phyloP scores from a whole-genome alignment of 1,140 invertebrate genomes.

The Nilaparvata lugens region DNA sequence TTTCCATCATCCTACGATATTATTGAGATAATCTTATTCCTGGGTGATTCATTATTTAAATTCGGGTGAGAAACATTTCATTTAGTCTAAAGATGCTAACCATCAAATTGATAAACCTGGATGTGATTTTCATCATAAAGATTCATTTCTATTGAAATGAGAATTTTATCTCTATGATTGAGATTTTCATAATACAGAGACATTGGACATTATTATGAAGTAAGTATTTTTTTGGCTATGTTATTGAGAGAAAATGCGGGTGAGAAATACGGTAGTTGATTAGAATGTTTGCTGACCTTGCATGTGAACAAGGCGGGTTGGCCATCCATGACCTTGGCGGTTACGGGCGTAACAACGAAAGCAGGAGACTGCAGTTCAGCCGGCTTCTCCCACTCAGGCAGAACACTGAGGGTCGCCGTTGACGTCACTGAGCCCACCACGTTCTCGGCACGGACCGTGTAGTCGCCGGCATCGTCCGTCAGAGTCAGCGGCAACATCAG shows the following conservation, averaged over 20 bases:
- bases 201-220: no score
- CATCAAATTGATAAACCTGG: no score
- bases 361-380: slow-evolving; percentile 57
- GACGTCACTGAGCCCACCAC: slow-evolving; percentile 74
- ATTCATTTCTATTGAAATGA: no score
- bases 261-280: not conserved
- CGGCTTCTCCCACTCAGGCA: slow-evolving; percentile 50
- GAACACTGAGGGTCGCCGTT: slow-evolving; percentile 63
- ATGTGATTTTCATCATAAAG: no score
- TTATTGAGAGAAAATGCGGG: not conserved
- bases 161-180: no score
- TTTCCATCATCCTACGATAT: no score
- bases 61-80: no score
- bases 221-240: no score
- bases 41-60: no score
- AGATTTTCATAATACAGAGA: no score
- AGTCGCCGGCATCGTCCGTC: slow-evolving; percentile 61
- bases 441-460: slow-evolving; percentile 84
- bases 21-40: no score
- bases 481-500: slow-evolving; percentile 68
- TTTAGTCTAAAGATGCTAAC: no score
- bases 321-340: slow-evolving; percentile 83
- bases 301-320: slow-evolving; percentile 74
- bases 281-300: slow-evolving; percentile 38
- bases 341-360: slow-evolving; percentile 59